Conservation (phyloP, 2,113 vertebrate genomes). For the Calonectris borealis region DNA sequence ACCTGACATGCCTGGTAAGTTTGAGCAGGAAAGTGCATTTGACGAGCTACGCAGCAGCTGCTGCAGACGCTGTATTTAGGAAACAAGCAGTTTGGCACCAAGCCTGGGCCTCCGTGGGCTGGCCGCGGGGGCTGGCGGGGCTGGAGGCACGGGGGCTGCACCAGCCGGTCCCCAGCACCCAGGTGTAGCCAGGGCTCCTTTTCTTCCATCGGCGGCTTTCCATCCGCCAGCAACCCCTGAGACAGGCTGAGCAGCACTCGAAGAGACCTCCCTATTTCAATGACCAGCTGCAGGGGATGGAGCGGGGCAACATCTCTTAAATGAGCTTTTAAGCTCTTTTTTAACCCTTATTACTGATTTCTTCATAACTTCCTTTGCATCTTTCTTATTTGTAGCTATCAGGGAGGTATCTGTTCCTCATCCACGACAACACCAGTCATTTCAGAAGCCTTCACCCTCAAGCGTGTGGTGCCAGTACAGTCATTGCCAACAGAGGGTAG, state of each 20-base stretch:
- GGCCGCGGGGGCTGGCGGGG: neutral
- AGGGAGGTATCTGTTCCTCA: neutral
- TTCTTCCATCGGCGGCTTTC: neutral
- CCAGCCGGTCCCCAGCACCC: rapidly evolving
- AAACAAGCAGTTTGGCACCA: neutral
- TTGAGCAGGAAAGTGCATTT: neutral
- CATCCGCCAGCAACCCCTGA: neutral
- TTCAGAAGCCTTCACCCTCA: neutral
- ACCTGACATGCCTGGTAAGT: neutral
- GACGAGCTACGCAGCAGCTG: neutral
- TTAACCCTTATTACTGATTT: neutral
- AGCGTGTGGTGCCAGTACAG: rapidly evolving
- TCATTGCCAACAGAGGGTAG: neutral
- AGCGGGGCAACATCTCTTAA: neutral
- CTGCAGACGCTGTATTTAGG: neutral
- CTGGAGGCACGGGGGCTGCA: neutral
- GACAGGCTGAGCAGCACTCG: neutral
- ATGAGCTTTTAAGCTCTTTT: neutral
- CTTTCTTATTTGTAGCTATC: neutral
- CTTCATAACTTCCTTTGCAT: neutral
- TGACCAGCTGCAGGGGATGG: neutral
- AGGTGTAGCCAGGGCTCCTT: neutral
- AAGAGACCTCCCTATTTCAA: neutral
- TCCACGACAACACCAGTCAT: rapidly evolving
- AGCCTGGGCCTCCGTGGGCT: neutral